Percentiles rank a stretch among this genome's conserved stretches.
Evolutionary conservation across 1,140 invertebrate species (phyloP).

Genomic region (Heliconius melpomene): DNA sequence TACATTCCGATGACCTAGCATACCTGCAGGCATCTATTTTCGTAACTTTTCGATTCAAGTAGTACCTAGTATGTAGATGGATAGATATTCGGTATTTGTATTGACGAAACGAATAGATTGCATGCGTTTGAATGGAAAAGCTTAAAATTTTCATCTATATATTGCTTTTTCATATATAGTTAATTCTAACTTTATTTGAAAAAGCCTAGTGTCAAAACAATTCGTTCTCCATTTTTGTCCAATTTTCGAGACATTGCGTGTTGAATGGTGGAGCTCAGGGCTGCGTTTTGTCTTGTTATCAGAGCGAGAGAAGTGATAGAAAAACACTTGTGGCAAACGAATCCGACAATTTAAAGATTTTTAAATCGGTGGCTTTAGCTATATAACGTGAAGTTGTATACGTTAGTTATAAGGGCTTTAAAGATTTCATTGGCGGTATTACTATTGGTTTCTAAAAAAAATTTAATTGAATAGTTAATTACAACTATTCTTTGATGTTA

Average conservation of each 20-base stretch:
- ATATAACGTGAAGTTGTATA: no score
- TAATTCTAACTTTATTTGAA: neutral
- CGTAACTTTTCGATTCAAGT: constrained; percentile 5
- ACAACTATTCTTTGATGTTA: neutral
- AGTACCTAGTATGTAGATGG: neutral
- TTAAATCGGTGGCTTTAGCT: no score
- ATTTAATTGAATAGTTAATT: neutral
- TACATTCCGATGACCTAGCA: neutral
- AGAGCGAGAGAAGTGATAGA: no score
- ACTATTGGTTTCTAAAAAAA: neutral
- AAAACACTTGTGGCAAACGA: neutral
- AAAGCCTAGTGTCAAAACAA: neutral
- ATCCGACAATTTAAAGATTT: no score
- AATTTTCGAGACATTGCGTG: neutral
- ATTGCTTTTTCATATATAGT: neutral
- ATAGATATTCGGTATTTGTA: neutral
- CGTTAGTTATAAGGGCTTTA: no score
- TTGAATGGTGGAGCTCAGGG: neutral
- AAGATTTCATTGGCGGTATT: neutral
- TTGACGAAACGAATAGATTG: constrained; percentile 5
- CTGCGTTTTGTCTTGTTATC: neutral
- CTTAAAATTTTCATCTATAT: neutral
- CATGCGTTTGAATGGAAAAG: neutral
- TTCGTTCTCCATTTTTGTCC: neutral
- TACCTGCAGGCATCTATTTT: neutral